Percentiles rank a stretch among this genome's conserved stretches.
Evolutionary conservation across 2,797 vertebrate species (phyloP).

Genomic region (Threskiornis aethiopicus): DNA sequence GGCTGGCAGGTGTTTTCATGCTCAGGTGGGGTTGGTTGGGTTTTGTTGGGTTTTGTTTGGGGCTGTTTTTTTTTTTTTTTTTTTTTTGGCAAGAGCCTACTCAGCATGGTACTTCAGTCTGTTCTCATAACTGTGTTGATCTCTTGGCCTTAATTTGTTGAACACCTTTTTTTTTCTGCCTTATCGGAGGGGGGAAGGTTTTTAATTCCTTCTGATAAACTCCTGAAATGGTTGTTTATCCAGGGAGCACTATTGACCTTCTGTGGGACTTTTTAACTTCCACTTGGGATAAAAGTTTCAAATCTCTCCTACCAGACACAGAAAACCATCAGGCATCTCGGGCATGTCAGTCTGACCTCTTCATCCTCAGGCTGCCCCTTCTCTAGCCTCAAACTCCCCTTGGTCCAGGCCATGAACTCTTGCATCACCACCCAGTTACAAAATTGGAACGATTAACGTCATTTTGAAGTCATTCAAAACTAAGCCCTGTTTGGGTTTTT

Average conservation of each 20-base stretch:
- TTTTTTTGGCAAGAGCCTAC: neutral
- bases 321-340: neutral
- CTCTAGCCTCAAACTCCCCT: neutral
- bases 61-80: neutral
- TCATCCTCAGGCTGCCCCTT: neutral
- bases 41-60: too few species aligned
- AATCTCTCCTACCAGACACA: accelerated
- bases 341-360: neutral
- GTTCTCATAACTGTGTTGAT: neutral
- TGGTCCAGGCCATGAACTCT: neutral
- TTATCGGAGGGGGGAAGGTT: neutral
- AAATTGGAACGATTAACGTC: neutral
- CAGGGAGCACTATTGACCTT: neutral
- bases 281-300: neutral
- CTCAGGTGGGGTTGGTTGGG: neutral
- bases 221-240: neutral
- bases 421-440: neutral
- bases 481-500: neutral
- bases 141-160: neutral
- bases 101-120: neutral
- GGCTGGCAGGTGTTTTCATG: neutral
- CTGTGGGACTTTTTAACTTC: neutral
- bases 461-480: neutral
- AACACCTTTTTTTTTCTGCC: too few species aligned
- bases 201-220: neutral